Evolutionary conservation across 2,797 vertebrate genomes (phyloP).

Genomic region (Oryzias dopingdopingensis): DNA sequence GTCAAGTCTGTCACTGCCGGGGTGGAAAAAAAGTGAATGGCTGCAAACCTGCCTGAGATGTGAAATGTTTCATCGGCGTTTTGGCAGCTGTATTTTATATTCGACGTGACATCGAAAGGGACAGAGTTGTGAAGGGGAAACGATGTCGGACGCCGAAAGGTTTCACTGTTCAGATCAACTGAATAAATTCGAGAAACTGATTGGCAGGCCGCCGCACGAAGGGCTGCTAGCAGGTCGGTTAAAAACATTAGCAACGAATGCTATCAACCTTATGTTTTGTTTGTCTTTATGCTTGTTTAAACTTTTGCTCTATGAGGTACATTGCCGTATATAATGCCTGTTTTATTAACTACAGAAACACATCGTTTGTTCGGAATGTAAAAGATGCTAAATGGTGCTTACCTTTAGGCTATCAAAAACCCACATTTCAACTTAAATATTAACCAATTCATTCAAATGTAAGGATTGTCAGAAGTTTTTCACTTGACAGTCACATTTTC

Average conservation of each 20-base stretch:
- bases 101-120: conserved; percentile 36
- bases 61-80: conserved; percentile 40
- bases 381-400: too few relatives aligned
- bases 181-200: conserved; percentile 87
- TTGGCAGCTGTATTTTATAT: conserved; percentile 44
- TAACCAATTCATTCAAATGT: too few relatives aligned
- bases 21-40: conserved; percentile 46
- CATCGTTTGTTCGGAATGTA: too few relatives aligned
- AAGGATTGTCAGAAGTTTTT: too few relatives aligned
- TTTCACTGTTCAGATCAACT: conserved; percentile 75
- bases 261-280: too few relatives aligned
- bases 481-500: too few relatives aligned
- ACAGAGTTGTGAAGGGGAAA: conserved; percentile 42
- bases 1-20: conserved; percentile 28
- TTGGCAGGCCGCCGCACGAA: conserved; percentile 79
- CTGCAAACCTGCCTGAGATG: conserved; percentile 46
- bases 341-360: too few relatives aligned
- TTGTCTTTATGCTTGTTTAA: too few relatives aligned
- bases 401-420: too few relatives aligned
- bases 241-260: conserved; percentile 40
- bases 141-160: conserved; percentile 71
- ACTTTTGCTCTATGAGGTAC: too few relatives aligned
- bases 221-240: conserved; percentile 82
- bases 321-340: too few relatives aligned
- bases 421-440: too few relatives aligned